phyloP scores from a whole-genome alignment of 2,113 vertebrate genomes.

The Anguilla japonica region DNA sequence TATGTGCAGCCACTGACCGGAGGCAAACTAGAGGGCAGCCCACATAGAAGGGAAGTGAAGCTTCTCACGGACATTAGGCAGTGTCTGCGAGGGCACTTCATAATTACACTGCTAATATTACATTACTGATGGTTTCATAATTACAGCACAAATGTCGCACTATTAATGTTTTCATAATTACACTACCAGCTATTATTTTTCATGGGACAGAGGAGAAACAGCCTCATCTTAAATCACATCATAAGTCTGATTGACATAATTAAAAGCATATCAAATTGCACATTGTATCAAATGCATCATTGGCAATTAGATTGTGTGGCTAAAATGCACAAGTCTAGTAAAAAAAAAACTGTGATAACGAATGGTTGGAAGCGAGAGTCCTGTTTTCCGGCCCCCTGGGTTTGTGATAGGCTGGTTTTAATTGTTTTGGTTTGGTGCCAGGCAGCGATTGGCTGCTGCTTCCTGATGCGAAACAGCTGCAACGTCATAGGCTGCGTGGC shows the following conservation, averaged over 20 bases:
- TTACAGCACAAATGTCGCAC: background rate
- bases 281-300: background rate
- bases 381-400: background rate
- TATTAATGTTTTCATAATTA: background rate
- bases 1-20: too few species aligned
- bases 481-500: background rate
- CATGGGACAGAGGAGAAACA: background rate
- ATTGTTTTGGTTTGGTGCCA: background rate
- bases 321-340: background rate
- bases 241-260: too few species aligned
- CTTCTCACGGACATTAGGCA: background rate
- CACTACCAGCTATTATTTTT: background rate
- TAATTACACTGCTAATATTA: background rate
- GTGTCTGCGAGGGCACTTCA: background rate
- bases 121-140: background rate
- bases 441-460: background rate
- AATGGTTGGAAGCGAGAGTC: background rate
- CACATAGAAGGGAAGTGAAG: background rate
- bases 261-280: background rate
- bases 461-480: background rate
- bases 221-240: background rate
- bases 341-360: background rate
- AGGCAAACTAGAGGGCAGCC: background rate
- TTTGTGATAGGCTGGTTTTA: conserved; percentile 11
- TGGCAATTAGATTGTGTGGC: background rate